phyloP scores from a whole-genome alignment of 1,140 invertebrate genomes.

The Drosophila setifemur region DNA sequence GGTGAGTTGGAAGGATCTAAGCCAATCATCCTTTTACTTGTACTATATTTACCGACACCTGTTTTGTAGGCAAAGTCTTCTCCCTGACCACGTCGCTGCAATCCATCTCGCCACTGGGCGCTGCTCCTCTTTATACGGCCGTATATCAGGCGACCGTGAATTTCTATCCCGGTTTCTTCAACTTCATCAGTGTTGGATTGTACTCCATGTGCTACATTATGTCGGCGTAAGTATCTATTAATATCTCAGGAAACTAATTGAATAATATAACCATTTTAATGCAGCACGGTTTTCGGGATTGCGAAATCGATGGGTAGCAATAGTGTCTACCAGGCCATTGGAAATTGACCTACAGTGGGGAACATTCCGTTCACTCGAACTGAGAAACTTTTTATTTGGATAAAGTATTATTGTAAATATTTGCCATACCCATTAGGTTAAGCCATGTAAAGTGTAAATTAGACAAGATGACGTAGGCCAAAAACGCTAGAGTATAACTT shows the following conservation, averaged over 20 bases:
- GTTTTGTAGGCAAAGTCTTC: slow-evolving; percentile 84
- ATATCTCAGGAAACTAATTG: neutral
- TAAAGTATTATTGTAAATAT: slow-evolving; percentile 25
- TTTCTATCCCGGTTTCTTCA: slow-evolving; percentile 84
- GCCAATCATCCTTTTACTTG: too few relatives aligned
- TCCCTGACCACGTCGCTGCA: slow-evolving; percentile 86
- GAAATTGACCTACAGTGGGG: slow-evolving; percentile 30
- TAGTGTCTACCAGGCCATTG: slow-evolving; percentile 44
- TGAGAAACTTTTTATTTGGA: too few relatives aligned
- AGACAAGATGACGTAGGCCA: too few relatives aligned
- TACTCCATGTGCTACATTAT: slow-evolving; percentile 79
- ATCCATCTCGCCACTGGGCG: slow-evolving; percentile 84
- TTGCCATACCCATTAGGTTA: neutral
- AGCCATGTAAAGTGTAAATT: neutral
- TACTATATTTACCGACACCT: neutral
- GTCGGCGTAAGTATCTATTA: slow-evolving; percentile 83
- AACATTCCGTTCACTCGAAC: too few relatives aligned
- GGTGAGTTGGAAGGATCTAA: slow-evolving; percentile 84
- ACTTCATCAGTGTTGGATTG: slow-evolving; percentile 83
- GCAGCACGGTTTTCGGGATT: slow-evolving; percentile 54
- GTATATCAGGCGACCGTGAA: slow-evolving; percentile 85
- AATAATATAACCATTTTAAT: neutral
- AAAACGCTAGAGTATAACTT: neutral
- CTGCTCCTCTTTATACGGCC: slow-evolving; percentile 85
- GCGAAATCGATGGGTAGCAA: slow-evolving; percentile 36